A percentile compares a stretch with the other conserved stretches of the same genome.
Conservation (phyloP, 2,888 invertebrate genomes). For the Cheilosia soror region DNA sequence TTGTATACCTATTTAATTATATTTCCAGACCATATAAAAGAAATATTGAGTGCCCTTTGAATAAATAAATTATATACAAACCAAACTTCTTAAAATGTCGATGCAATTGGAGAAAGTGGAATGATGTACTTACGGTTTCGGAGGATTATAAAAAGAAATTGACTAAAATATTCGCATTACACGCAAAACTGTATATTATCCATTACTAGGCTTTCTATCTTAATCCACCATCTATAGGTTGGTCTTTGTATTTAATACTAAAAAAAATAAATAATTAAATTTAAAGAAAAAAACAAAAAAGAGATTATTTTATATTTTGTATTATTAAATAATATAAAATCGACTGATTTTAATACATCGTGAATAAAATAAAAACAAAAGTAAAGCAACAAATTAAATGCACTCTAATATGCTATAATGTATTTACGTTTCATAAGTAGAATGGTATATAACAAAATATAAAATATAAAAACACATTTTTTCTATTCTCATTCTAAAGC, state of each 20-base stretch:
- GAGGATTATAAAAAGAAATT: constrained; percentile 31
- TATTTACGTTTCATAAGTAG: constrained; percentile 43
- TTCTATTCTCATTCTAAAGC: constrained; percentile 40
- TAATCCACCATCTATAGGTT: constrained; percentile 39
- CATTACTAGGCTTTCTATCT: constrained; percentile 52
- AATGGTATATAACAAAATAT: constrained; percentile 30
- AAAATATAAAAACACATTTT: constrained; percentile 15
- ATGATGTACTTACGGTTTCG: constrained; percentile 62
- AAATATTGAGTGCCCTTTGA: constrained; percentile 44
- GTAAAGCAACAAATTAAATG: constrained; percentile 32
- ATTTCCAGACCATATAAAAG: constrained; percentile 28
- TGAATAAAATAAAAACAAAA: constrained; percentile 40
- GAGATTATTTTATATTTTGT: constrained; percentile 70
- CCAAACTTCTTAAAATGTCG: neutral
- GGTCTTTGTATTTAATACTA: constrained; percentile 31
- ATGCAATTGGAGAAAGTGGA: constrained; percentile 11
- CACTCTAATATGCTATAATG: constrained; percentile 38
- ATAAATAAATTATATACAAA: constrained; percentile 9
- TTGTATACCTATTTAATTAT: constrained; percentile 28
- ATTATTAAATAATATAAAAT: constrained; percentile 75
- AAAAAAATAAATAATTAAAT: constrained; percentile 27
- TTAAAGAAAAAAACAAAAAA: constrained; percentile 33
- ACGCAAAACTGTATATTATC: constrained; percentile 48
- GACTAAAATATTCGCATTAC: constrained; percentile 1
- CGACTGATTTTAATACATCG: constrained; percentile 73